These are phyloP conservation scores for Pilophorus perplexus DNA, from an alignment of 2,888 invertebrate species.

Conservation along the genomic window DNA sequence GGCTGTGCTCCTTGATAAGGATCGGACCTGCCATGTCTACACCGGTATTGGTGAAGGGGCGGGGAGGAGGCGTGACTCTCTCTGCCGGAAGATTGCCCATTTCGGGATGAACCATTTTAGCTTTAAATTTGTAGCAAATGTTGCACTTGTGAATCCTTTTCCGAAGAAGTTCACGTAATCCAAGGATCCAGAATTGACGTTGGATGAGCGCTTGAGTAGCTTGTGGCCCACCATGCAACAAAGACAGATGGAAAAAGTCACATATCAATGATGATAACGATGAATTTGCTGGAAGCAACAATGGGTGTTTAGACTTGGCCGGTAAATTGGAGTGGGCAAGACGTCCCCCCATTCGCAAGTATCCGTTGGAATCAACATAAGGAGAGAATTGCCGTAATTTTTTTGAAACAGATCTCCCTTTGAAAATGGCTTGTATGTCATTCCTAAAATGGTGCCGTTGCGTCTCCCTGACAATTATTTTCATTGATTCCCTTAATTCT, in stretches of 20 bases:
- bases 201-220: slow-evolving; percentile 9
- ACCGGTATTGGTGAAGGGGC: slow-evolving; percentile 7
- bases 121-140: background rate
- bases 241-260: background rate
- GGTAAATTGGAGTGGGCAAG: background rate
- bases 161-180: background rate
- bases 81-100: slow-evolving; percentile 11
- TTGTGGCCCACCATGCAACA: slow-evolving; percentile 11
- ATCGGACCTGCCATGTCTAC: slow-evolving; percentile 19
- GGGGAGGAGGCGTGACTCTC: background rate
- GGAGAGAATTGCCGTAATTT: background rate
- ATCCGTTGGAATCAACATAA: background rate
- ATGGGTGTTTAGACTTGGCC: background rate
- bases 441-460: background rate
- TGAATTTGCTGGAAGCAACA: background rate
- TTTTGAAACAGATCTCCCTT: background rate
- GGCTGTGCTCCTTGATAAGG: background rate
- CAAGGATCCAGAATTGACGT: background rate
- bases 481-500: background rate
- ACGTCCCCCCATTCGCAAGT: slow-evolving; percentile 9
- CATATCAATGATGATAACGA: background rate
- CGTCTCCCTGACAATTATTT: background rate
- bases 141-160: slow-evolving; percentile 14
- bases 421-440: background rate
- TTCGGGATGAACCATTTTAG: background rate